These are phyloP conservation scores for Platycnemis pennipes DNA, from an alignment of 2,888 invertebrate genomes.

Conservation along the genomic window DNA sequence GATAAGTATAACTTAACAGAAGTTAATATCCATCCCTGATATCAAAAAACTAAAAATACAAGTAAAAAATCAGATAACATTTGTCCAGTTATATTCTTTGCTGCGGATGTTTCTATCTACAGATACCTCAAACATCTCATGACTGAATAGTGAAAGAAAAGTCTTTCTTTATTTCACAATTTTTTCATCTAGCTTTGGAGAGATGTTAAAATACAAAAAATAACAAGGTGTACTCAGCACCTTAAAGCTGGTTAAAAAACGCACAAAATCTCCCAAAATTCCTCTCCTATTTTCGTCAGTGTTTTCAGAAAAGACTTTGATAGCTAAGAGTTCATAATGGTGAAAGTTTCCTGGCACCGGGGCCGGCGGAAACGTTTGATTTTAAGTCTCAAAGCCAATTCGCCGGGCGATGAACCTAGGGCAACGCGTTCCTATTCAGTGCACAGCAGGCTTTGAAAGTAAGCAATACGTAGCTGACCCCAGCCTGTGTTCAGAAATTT, in stretches of 20 bases:
- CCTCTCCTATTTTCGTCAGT: background rate
- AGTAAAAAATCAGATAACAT: too few species aligned
- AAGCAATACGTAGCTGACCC: background rate
- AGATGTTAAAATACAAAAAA: background rate
- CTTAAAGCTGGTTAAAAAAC: background rate
- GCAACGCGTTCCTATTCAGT: background rate
- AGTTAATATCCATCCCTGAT: too few species aligned
- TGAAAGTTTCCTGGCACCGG: slow-evolving; percentile 16
- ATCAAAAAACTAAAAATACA: too few species aligned
- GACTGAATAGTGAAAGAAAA: too few species aligned
- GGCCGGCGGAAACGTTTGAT: background rate
- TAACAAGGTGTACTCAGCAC: background rate
- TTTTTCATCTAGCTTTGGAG: too few species aligned
- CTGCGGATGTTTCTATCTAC: too few species aligned
- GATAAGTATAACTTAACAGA: too few species aligned
- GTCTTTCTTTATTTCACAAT: too few species aligned
- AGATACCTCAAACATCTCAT: too few species aligned
- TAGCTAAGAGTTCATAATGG: background rate
- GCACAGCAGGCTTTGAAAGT: background rate
- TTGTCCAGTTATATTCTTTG: too few species aligned
- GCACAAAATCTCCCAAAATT: background rate
- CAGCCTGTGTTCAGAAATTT: background rate
- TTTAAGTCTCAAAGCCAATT: background rate
- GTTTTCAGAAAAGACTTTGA: background rate
- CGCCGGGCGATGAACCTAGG: background rate